These are phyloP conservation scores for Nothobranchius furzeri DNA, from an alignment of 2,113 vertebrate genomes.

Conservation along the genomic window DNA sequence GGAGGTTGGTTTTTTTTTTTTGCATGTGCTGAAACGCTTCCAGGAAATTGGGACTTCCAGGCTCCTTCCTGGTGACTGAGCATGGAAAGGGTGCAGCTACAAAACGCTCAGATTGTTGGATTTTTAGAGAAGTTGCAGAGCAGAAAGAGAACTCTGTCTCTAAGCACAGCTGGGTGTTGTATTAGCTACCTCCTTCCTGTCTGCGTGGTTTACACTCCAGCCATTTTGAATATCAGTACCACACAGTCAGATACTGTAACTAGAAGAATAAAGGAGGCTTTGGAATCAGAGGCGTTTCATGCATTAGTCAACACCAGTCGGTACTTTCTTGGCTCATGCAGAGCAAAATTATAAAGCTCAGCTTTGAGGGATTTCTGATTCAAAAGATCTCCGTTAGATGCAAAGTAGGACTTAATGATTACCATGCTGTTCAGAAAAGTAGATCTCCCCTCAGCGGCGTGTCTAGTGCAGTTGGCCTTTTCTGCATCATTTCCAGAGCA, in stretches of 20 bases:
- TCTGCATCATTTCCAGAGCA: slow-evolving; percentile 73
- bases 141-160: slow-evolving; percentile 70
- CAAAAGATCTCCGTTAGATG: slow-evolving; percentile 10
- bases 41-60: neutral
- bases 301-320: slow-evolving; percentile 33
- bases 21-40: slow-evolving; percentile 5
- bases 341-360: neutral
- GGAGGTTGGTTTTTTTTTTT: slow-evolving; percentile 3
- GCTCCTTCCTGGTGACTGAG: neutral
- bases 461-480: slow-evolving; percentile 70
- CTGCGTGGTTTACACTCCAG: slow-evolving; percentile 45
- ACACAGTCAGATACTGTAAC: slow-evolving; percentile 50
- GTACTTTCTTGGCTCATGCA: slow-evolving; percentile 44
- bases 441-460: slow-evolving; percentile 54
- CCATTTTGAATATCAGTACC: slow-evolving; percentile 27
- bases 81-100: slow-evolving; percentile 24
- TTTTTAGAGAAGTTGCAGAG: slow-evolving; percentile 57
- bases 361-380: slow-evolving; percentile 14
- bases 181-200: slow-evolving; percentile 45
- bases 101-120: slow-evolving; percentile 5
- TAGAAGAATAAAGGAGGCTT: slow-evolving; percentile 44
- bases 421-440: slow-evolving; percentile 62
- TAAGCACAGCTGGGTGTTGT: slow-evolving; percentile 54
- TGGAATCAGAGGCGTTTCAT: slow-evolving; percentile 40
- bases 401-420: slow-evolving; percentile 48